Evolutionary conservation across 2,113 vertebrate species (phyloP).

Genomic region (Oryzias curvinotus): DNA sequence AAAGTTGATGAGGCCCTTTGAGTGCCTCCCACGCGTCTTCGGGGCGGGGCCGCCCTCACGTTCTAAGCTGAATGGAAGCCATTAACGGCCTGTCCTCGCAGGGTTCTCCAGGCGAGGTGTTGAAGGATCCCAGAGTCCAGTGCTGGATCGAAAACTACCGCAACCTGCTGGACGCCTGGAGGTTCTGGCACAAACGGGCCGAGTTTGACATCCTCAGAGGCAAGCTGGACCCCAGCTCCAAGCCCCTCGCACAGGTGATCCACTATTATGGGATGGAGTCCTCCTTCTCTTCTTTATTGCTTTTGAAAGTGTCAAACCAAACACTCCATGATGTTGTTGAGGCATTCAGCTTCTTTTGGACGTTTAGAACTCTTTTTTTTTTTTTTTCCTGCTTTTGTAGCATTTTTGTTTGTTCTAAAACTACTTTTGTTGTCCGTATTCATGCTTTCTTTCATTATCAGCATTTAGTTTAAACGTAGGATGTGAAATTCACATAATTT

Average conservation of each 20-base stretch:
- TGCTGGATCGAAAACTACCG: slow-evolving; percentile 99
- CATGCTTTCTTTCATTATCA: too few relatives aligned
- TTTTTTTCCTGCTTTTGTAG: too few relatives aligned
- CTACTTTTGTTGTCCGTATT: too few relatives aligned
- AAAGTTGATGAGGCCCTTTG: too few relatives aligned
- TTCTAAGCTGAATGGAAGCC: neutral
- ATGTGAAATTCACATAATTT: too few relatives aligned
- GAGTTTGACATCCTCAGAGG: slow-evolving; percentile 98
- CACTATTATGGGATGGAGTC: neutral
- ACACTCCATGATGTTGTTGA: too few relatives aligned
- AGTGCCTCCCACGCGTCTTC: too few relatives aligned
- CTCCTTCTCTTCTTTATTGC: neutral
- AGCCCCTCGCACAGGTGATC: slow-evolving; percentile 92
- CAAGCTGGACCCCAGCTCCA: slow-evolving; percentile 97
- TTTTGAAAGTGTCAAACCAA: too few relatives aligned
- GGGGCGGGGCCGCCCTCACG: neutral
- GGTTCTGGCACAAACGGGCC: slow-evolving; percentile 98
- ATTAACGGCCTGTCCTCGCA: slow-evolving; percentile 46
- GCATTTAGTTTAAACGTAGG: too few relatives aligned
- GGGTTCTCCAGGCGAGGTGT: slow-evolving; percentile 90
- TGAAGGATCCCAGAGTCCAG: slow-evolving; percentile 96
- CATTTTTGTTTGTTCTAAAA: too few relatives aligned
- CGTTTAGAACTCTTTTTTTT: too few relatives aligned
- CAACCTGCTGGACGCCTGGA: slow-evolving; percentile 96
- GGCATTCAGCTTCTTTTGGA: too few relatives aligned